A percentile compares a stretch with the other conserved stretches of the same genome.
phyloP scores from a whole-genome alignment of 2,797 vertebrate genomes.

The Triplophysa yarkandensis region DNA sequence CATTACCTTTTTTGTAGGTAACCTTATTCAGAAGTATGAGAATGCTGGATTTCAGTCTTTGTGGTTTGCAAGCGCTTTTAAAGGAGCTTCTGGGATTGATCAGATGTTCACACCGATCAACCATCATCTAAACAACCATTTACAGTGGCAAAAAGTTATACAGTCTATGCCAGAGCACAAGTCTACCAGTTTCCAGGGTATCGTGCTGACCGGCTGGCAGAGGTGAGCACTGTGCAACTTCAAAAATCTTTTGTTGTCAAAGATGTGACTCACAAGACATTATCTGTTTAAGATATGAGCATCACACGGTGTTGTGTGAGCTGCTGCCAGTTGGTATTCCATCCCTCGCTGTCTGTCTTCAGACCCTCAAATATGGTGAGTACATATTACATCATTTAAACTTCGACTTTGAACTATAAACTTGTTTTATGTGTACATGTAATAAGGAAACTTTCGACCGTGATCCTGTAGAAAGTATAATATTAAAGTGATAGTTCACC shows the following conservation, averaged over 20 bases:
- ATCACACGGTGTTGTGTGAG: constrained; percentile 77
- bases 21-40: constrained; percentile 67
- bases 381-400: not conserved
- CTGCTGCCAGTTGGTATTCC: constrained; percentile 76
- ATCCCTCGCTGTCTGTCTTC: constrained; percentile 75
- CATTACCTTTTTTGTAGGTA: constrained; percentile 21
- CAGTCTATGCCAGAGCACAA: constrained; percentile 61
- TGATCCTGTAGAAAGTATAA: too few species aligned
- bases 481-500: too few species aligned
- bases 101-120: constrained; percentile 72
- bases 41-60: constrained; percentile 68
- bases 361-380: constrained; percentile 75
- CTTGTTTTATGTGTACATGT: too few species aligned
- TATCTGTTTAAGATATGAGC: constrained; percentile 68
- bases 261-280: not conserved
- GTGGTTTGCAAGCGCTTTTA: constrained; percentile 82
- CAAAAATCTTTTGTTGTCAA: not conserved
- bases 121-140: constrained; percentile 75
- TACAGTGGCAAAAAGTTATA: constrained; percentile 74
- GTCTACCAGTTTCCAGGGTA: constrained; percentile 66
- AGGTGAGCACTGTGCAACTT: constrained; percentile 65
- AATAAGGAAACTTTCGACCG: too few species aligned
- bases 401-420: too few species aligned
- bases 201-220: constrained; percentile 78
- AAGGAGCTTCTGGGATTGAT: constrained; percentile 69